phyloP scores from a whole-genome alignment of 2,797 vertebrate genomes.

The Eulemur mongoz region DNA sequence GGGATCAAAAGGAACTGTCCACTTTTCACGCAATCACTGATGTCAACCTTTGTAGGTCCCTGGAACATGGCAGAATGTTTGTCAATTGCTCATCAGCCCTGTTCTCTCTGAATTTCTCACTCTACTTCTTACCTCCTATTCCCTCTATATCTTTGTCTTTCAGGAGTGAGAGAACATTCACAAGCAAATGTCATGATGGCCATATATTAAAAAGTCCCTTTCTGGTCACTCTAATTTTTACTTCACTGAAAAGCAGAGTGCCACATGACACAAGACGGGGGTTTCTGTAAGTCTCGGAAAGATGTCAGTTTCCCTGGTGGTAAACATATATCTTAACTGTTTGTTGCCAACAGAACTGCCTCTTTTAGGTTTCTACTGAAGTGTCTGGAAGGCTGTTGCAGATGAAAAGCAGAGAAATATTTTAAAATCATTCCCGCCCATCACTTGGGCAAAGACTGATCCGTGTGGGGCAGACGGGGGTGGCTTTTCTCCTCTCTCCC shows the following conservation, averaged over 20 bases:
- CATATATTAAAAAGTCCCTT: constrained; percentile 11
- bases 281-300: constrained; percentile 10
- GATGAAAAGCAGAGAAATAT: neutral
- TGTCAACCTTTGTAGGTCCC: neutral
- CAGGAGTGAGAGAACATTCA: neutral
- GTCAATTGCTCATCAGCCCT: neutral
- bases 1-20: neutral
- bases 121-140: neutral
- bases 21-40: neutral
- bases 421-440: neutral
- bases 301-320: neutral
- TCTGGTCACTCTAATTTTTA: constrained; percentile 19
- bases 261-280: neutral
- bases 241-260: neutral
- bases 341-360: neutral
- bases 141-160: neutral
- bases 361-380: neutral
- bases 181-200: neutral
- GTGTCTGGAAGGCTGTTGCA: neutral
- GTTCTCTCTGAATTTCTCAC: neutral
- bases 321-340: neutral
- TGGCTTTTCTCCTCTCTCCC: neutral
- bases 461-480: neutral
- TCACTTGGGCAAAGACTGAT: neutral
- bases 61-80: neutral